Conservation (phyloP, 2,113 vertebrate genomes). For the Chloebia gouldiae region DNA sequence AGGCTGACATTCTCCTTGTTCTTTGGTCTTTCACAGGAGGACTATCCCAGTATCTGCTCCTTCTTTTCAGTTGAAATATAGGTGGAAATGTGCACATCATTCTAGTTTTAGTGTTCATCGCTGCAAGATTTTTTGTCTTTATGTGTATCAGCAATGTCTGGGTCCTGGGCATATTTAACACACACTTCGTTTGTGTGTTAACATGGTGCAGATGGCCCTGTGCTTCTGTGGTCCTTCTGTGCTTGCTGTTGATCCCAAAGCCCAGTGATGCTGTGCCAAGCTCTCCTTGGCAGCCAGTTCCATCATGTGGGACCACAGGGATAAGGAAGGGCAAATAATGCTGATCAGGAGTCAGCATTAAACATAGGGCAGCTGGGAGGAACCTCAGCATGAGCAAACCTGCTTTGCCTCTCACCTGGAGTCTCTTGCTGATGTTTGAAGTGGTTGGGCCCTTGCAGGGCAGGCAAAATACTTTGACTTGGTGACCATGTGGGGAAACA, state of each 20-base stretch:
- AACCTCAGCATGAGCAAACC: background rate
- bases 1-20: background rate
- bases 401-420: background rate
- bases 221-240: background rate
- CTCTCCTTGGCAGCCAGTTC: background rate
- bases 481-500: fast-evolving
- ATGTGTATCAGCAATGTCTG: background rate
- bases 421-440: conserved; percentile 11
- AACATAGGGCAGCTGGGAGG: background rate
- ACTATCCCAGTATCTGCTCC: background rate
- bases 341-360: background rate
- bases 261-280: background rate
- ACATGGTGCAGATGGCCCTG: background rate
- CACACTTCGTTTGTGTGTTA: background rate
- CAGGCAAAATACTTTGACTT: background rate
- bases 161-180: background rate
- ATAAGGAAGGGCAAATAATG: background rate
- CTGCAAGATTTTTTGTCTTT: background rate
- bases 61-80: background rate
- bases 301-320: background rate
- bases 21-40: conserved; percentile 42
- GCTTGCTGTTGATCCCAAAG: conserved; percentile 4
- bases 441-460: background rate
- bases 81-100: background rate
- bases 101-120: background rate